Conservation (phyloP, 2,113 vertebrate genomes). For the Dasyurus viverrinus region DNA sequence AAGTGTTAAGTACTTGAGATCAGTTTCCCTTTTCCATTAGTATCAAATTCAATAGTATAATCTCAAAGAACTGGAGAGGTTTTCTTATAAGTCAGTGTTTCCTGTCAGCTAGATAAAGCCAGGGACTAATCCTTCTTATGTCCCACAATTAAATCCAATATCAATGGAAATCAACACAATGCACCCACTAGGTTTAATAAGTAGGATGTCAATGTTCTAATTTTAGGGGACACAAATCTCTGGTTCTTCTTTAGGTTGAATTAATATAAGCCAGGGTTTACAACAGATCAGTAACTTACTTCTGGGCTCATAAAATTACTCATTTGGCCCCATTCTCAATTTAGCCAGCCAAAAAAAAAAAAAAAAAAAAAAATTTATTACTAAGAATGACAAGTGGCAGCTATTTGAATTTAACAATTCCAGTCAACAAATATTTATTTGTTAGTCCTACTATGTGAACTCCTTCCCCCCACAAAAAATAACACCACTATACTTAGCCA, state of each 20-base stretch:
- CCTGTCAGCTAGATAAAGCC: neutral
- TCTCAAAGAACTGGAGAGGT: neutral
- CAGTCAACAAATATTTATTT: neutral
- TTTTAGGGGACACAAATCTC: fast-evolving
- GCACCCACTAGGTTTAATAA: fast-evolving
- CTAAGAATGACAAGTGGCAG: neutral
- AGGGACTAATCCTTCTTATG: fast-evolving
- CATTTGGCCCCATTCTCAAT: neutral
- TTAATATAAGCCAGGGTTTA: neutral
- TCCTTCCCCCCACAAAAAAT: neutral
- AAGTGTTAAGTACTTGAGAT: neutral
- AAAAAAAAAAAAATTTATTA: neutral
- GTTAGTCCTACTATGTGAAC: neutral
- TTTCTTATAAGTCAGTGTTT: neutral
- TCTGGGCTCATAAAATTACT: neutral
- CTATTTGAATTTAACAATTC: neutral
- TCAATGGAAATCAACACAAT: fast-evolving
- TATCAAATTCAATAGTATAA: neutral
- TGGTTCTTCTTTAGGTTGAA: neutral
- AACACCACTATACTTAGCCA: neutral
- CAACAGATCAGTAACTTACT: neutral
- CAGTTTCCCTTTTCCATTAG: neutral
- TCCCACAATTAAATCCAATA: no score
- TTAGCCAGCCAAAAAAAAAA: neutral
- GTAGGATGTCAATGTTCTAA: neutral